Conservation (phyloP, 2,888 invertebrate genomes). For the Sepiola atlantica region DNA sequence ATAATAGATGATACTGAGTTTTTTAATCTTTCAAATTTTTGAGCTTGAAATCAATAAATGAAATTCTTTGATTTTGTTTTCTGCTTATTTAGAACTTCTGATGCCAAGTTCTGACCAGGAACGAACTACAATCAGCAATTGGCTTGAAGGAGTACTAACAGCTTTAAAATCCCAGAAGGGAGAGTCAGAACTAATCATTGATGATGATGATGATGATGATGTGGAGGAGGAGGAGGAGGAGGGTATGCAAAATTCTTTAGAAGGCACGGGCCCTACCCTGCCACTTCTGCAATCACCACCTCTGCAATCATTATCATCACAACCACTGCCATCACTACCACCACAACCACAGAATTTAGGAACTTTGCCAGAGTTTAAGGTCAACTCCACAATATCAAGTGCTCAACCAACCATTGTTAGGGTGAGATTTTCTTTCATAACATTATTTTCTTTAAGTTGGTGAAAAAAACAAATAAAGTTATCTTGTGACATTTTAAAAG, state of each 20-base stretch:
- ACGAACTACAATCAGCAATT: slow-evolving; percentile 32
- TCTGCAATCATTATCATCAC: not conserved
- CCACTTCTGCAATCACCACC: not conserved
- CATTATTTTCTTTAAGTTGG: not conserved
- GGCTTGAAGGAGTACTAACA: slow-evolving; percentile 33
- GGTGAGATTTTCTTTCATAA: not conserved
- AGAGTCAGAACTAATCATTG: not conserved
- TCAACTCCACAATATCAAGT: not conserved
- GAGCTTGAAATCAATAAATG: too few relatives aligned
- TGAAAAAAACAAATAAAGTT: too few relatives aligned
- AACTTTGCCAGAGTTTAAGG: not conserved
- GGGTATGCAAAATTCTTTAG: not conserved
- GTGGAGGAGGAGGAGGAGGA: too few relatives aligned
- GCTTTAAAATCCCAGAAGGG: slow-evolving; percentile 9
- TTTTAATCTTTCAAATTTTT: too few relatives aligned
- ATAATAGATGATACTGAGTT: too few relatives aligned
- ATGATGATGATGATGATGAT: not conserved
- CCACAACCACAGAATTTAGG: not conserved
- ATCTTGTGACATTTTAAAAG: too few relatives aligned
- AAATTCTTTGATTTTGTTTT: not conserved
- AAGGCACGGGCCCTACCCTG: not conserved
- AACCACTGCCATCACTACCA: not conserved
- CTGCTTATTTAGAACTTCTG: not conserved
- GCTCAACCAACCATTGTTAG: not conserved
- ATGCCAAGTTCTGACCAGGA: slow-evolving; percentile 43